Evolutionary conservation across 2,113 vertebrate genomes (phyloP).

Genomic region (cattle (Bos taurus)): ARS-UCD2.0 NC_037337.1:65200501-65201000

Average conservation of each 20-base stretch:
- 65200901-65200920: not conserved
- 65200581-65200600: not conserved
- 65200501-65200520: not conserved
- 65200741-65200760: not conserved
- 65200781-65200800: not conserved
- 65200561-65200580: not conserved
- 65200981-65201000: not conserved
- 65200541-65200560: conserved; percentile 10
- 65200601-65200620: not conserved
- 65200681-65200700: not conserved
- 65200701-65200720: not conserved
- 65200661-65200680: not conserved
- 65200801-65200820: not conserved
- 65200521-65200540: not conserved
- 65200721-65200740: not conserved
- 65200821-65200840: not conserved
- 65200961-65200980: not conserved
- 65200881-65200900: not conserved
- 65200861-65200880: not conserved
- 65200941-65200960: not conserved
- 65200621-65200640: not conserved
- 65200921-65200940: not conserved
- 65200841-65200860: not conserved
- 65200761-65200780: not conserved
- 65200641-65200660: not conserved